Conservation (phyloP, 30 jellyfish, hydroid and myxozoan genomes). For the Sanderia malayensis region DNA sequence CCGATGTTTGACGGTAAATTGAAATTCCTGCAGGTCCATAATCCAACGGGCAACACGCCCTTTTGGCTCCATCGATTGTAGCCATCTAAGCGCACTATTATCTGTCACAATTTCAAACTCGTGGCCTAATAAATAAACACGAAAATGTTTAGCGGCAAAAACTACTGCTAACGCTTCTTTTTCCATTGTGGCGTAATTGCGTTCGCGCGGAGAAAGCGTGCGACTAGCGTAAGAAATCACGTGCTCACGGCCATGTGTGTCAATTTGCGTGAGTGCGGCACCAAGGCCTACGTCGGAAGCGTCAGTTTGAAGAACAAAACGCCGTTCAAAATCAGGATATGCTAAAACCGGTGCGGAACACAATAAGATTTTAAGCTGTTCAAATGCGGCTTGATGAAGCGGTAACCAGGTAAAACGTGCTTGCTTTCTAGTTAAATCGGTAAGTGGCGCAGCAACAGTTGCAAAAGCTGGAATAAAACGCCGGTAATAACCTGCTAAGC, state of each 20-base stretch:
- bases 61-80: constrained; percentile 31
- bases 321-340: constrained; percentile 30
- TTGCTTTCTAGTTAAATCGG: constrained; percentile 16
- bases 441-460: constrained; percentile 36
- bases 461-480: constrained; percentile 40
- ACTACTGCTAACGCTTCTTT: constrained; percentile 58
- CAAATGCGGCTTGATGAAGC: constrained; percentile 17
- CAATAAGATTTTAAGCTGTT: not conserved
- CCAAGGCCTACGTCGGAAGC: constrained; percentile 42
- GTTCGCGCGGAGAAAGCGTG: constrained; percentile 17
- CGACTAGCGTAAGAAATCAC: constrained; percentile 50
- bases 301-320: constrained; percentile 26
- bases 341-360: constrained; percentile 53
- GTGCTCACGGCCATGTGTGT: constrained; percentile 18
- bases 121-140: constrained; percentile 31
- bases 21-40: constrained; percentile 31
- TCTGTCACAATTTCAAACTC: constrained; percentile 26
- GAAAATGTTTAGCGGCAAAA: constrained; percentile 28
- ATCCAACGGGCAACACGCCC: constrained; percentile 54
- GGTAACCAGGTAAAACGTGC: constrained; percentile 17
- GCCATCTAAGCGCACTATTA: constrained; percentile 34
- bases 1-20: constrained; percentile 25
- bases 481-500: constrained; percentile 47
- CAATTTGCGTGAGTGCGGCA: constrained; percentile 26
- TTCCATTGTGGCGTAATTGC: constrained; percentile 38